Evolutionary conservation across 2,888 invertebrate species (phyloP), one percentile per base, ranked within the genome.

Genomic region (Oxytorus armatus): DNA sequence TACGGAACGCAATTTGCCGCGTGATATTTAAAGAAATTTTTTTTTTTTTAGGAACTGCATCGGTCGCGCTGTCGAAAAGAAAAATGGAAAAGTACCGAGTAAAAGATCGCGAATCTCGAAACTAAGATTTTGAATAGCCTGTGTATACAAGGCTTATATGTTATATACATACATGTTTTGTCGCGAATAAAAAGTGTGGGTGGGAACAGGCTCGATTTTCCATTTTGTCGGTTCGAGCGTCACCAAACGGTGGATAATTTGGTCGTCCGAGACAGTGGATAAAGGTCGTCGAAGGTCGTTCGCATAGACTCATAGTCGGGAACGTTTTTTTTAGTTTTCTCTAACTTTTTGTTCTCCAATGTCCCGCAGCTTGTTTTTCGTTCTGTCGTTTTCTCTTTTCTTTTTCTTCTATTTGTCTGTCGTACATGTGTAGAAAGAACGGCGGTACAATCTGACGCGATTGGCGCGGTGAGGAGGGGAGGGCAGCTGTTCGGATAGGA

Each of bases 261-360:
- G 21, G 74, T 74, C 65, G 57, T 57, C 63, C 42, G 69, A 55
- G 23, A 39, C 25, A 21, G 29, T 23, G 55, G 42, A 61, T 74
- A 57, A 57, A 79, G 79, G 79, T 69, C 69, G 63, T 51, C 47
- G 69, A 74, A 63, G 77, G 55, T 78, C 61, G 61, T 74, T 47
- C 51, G 70, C 0, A 23, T 47, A 63, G 55, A 63, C 68, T 53
- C 11, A 11, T 4, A 29, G 59, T 73, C 61, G 21, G 14, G 53
- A 25, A 25, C 25, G 5, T 16, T 16, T 23, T 61, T 16, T 18
- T 8, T 51, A n/a, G 21, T 25, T 42, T 42, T 73, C 18, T 25
- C 14, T 1, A 25, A 33, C 57, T 21, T 75, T n/a, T 23, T 10
- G 14, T 44, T 33, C 16, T n/a, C n/a, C 16, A 36, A 61, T 55